These are phyloP conservation scores for Cyphomyrmex costatus DNA, from an alignment of 1,140 invertebrate species.

Conservation along the genomic window DNA sequence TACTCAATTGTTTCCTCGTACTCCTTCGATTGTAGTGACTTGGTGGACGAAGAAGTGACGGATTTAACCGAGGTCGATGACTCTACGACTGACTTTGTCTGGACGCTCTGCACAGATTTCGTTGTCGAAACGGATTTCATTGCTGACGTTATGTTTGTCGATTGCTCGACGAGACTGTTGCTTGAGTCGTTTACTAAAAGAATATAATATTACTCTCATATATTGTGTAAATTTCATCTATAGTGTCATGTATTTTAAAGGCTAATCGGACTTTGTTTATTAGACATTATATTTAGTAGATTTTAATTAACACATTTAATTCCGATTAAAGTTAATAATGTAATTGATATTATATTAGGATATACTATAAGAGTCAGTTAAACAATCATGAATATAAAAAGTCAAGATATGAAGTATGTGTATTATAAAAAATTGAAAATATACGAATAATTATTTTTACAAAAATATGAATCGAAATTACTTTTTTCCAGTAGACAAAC, in stretches of 20 bases:
- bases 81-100: slow-evolving; percentile 81
- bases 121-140: slow-evolving; percentile 79
- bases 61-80: slow-evolving; percentile 81
- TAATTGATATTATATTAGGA: slow-evolving; percentile 12
- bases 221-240: not conserved
- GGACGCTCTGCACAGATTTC: slow-evolving; percentile 80
- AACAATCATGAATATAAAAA: no score
- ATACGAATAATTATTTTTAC: no score
- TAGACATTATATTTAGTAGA: no score
- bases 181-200: slow-evolving; percentile 79
- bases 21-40: slow-evolving; percentile 80
- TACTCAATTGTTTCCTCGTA: slow-evolving; percentile 83
- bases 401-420: no score
- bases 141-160: slow-evolving; percentile 80
- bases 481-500: no score
- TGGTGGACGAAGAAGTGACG: slow-evolving; percentile 78
- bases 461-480: no score
- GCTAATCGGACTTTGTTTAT: not conserved
- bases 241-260: not conserved
- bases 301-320: slow-evolving; percentile 28
- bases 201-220: slow-evolving; percentile 19
- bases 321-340: not conserved
- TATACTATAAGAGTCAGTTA: no score
- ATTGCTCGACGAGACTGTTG: slow-evolving; percentile 80
- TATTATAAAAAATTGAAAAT: no score